Conservation (phyloP, 2,888 invertebrate species). For the Caenorhabditis macrosperma region DNA sequence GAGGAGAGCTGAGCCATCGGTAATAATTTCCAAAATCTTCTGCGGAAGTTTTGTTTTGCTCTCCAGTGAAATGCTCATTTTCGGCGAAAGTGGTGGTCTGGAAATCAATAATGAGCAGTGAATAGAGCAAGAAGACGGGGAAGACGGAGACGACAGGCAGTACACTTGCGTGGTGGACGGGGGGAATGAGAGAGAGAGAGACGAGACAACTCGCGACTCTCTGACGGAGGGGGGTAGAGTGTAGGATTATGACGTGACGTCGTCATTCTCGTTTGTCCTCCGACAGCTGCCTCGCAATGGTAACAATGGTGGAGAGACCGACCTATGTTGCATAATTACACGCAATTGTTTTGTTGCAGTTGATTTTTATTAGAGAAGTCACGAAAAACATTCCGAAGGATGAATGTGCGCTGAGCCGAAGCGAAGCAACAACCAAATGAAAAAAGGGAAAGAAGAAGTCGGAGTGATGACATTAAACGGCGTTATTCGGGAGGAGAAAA, state of each 20-base stretch:
- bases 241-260: too few relatives aligned
- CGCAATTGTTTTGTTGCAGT: too few relatives aligned
- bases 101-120: constrained; percentile 33
- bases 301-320: not conserved
- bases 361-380: not conserved
- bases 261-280: too few relatives aligned
- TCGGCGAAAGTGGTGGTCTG: not conserved
- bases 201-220: too few relatives aligned
- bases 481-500: not conserved
- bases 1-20: constrained; percentile 46
- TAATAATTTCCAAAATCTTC: constrained; percentile 56
- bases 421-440: constrained; percentile 15
- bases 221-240: too few relatives aligned
- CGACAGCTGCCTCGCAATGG: too few relatives aligned
- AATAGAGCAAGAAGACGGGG: not conserved
- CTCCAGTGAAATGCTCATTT: constrained; percentile 58
- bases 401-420: constrained; percentile 13
- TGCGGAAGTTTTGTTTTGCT: constrained; percentile 56
- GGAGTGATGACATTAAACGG: not conserved
- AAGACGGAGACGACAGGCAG: not conserved
- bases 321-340: too few relatives aligned
- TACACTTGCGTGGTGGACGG: not conserved
- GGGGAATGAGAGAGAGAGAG: not conserved
- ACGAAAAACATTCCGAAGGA: not conserved
- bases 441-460: too few relatives aligned